Evolutionary conservation across 2,797 vertebrate species (phyloP), one percentile per base, ranked within the genome.

Genomic region (Hippoglossus hippoglossus): DNA sequence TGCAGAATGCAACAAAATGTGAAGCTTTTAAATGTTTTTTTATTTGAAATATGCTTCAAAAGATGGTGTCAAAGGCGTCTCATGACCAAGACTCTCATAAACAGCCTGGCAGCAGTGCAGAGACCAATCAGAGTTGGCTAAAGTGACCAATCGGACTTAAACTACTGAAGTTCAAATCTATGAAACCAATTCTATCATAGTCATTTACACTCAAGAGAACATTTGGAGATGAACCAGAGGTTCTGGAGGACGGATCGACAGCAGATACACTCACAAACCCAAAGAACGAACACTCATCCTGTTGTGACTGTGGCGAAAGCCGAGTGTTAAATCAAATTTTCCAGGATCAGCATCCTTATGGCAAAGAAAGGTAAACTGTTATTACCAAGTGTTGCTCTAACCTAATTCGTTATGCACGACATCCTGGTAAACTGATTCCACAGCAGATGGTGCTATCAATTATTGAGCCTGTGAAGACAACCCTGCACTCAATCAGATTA

Each of bases 401-500:
- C 85, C 85, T 68, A 72, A 77, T 84, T 88, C 81, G 80, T 72
- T 59, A 57, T 63, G 61, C 67, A 50, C 82, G 69, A 50, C 73
- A 75, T 73, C 67, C 69, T 80, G 74, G 71, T 25, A 19, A 75
- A 82, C 77, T 82, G 80, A 80, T 87, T 71, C 79, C 74, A 63
- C 51, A 65, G 83, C 92, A 93, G 91, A 93, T 92, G 92, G 90
- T 81, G 77, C 55, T 78, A 92, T 93, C 88, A 91, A 93, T 92
- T 87, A 92, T 92, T 91, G 89, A 93, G 83, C 64, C 80, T 44
- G 66, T 18, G 77, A 89, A 83, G 80, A 91, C 26, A 53, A 72
- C 26, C 36, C 71, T 84, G 84, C 25, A 85, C 84, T 89, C 86
- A 85, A 77, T 88, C 85, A 89, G 86, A 90, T 92, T 91, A 92